These are phyloP conservation scores for Cephus rjabovi DNA, from an alignment of 2,888 invertebrate species.

Conservation along the genomic window DNA sequence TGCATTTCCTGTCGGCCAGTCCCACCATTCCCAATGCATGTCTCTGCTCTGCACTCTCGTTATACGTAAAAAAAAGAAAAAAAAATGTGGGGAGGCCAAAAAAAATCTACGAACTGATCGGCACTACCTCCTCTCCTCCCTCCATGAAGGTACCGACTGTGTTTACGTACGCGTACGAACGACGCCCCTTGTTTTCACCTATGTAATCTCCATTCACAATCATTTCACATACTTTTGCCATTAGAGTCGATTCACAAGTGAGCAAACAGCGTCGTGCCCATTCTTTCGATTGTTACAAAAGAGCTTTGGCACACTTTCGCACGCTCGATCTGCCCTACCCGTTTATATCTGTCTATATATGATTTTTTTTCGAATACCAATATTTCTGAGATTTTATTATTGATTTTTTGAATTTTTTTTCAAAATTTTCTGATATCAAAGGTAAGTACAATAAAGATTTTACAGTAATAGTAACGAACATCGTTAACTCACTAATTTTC, in stretches of 20 bases:
- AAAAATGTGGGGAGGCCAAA: slow-evolving; percentile 21
- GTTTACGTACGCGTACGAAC: background rate
- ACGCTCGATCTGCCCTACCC: background rate
- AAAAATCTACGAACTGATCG: slow-evolving; percentile 8
- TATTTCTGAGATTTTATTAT: background rate
- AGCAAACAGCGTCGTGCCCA: slow-evolving; percentile 49
- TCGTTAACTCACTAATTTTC: background rate
- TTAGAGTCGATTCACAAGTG: slow-evolving; percentile 62
- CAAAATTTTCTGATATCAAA: too few relatives aligned
- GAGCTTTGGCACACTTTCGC: slow-evolving; percentile 1
- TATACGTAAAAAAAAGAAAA: slow-evolving; percentile 38
- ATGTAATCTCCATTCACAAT: slow-evolving; percentile 64
- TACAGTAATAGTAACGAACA: background rate
- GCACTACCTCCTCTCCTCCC: slow-evolving; percentile 15
- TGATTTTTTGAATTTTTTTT: too few relatives aligned
- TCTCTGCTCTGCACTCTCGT: slow-evolving; percentile 47
- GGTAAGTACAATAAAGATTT: background rate
- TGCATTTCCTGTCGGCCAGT: background rate
- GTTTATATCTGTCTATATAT: background rate
- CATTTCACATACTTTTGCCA: slow-evolving; percentile 65
- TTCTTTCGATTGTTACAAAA: background rate
- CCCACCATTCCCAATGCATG: slow-evolving; percentile 43
- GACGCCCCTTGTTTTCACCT: slow-evolving; percentile 42
- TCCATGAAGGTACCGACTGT: slow-evolving; percentile 2
- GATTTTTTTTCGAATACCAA: background rate